Evolutionary conservation across 1,140 invertebrate genomes (phyloP), one percentile per base, ranked within the genome.

Genomic region (Bombus polaris): DNA sequence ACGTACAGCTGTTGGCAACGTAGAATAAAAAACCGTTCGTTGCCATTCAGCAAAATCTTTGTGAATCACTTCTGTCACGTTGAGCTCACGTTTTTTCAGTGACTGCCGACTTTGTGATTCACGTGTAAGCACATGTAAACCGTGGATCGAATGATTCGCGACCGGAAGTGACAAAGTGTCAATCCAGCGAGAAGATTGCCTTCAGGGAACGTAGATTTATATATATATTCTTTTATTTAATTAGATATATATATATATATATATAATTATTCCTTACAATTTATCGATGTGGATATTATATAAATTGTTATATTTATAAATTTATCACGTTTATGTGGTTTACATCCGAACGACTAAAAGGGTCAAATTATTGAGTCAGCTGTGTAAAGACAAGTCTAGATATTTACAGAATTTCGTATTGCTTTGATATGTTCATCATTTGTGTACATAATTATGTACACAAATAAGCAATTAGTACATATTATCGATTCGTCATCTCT

Each of bases 151-250:
- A 62, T 62, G 57, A 77, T 28, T 62, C 15, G 28, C 15, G 6
- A 62, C 75, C 75, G 75, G 75, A 77, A 62, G 28, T 62, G 37
- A 28, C 22, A 39, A 25, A 59, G 35, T 62, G 75, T 77, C 4
- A 42, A 62, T 15, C 15, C 3, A 9, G 0, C 2, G 28, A 62
- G 15, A 77, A 25, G 28, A 77, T 35, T 18, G 13, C 1, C 47
- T 53, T 22, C 47, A 53, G 47, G 47, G 1, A 22, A 53, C 5
- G 9, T 9, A 10, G 22, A 70, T 70, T 28, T 62, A 28, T 4
- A n/a, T 59, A 28, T 62, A 12, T 28, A 70, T 53, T 0, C 8
- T 6, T 53, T 22, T 53, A 53, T 22, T 22, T 53, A 53, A 53
- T 53, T 53, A 47, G 5, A 18, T 47, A 47, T 18, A 18, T 47